These are phyloP conservation scores for Achlya flavicornis DNA, from an alignment of 2,888 invertebrate genomes.

Conservation along the genomic window DNA sequence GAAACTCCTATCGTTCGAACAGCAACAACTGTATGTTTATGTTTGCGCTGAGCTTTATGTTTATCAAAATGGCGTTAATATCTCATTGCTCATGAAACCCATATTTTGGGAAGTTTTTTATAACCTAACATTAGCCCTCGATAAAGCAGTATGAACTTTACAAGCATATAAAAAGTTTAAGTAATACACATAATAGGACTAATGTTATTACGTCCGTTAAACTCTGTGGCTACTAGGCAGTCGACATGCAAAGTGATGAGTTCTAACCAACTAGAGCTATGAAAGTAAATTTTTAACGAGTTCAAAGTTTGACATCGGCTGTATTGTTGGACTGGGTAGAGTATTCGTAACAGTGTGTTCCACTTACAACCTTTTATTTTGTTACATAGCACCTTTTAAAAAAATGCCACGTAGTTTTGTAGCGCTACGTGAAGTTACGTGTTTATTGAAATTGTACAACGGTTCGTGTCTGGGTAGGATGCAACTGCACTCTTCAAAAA, in stretches of 20 bases:
- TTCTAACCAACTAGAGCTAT: constrained; percentile 44
- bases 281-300: constrained; percentile 59
- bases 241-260: constrained; percentile 41
- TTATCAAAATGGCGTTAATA: neutral
- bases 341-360: constrained; percentile 34
- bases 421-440: neutral
- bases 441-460: neutral
- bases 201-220: constrained; percentile 2
- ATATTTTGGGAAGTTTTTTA: constrained; percentile 9
- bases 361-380: constrained; percentile 31
- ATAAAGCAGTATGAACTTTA: constrained; percentile 22
- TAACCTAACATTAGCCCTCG: constrained; percentile 5
- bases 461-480: neutral
- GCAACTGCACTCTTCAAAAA: neutral
- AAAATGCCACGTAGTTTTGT: neutral
- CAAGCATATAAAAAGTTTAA: constrained; percentile 26
- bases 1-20: too few relatives aligned
- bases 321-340: constrained; percentile 32
- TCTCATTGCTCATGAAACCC: neutral
- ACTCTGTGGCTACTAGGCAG: constrained; percentile 16
- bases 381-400: constrained; percentile 1
- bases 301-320: constrained; percentile 51
- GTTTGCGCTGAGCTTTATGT: neutral
- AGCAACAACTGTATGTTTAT: too few relatives aligned
- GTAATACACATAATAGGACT: constrained; percentile 16